Base-by-base conservation (phyloP, 2,888 invertebrate genomes). In the Gymnocheta viridis region DNA sequence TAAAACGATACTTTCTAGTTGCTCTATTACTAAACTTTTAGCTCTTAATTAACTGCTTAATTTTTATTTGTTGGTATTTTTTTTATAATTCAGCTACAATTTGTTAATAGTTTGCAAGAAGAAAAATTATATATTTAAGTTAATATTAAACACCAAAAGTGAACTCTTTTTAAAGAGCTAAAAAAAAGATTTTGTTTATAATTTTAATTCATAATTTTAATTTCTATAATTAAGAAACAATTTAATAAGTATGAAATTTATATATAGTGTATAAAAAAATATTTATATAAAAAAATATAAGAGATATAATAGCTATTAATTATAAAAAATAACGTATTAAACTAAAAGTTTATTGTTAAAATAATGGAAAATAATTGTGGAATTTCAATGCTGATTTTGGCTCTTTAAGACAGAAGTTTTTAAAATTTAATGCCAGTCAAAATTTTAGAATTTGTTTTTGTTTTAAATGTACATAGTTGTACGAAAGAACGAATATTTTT, bases 81-180 rank as follows among this genome's bases (percentile, higher is more conserved):
- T 0, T 35, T 72, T 56, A 24, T 29, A 22, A 32, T 56, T 66
- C 9, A 49, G 70, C 62, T 79, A 70, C 56, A 79, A 70, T 64
- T 70, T 60, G 49, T 60, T 69, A 58, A 49, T 29, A 35, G 17
- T 58, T 67, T 58, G 38, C 29, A 9, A 22, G 32, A 60, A 35
- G 51, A 22, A 72, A 32, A 5, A 24, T 17, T 24, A 49, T 22
- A 27, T 38, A 35, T 44, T 35, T 66, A 41, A 64, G 17, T 60
- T 64, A 54, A 54, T 44, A 7, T 66, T 73, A 60, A 51, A 44
- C 32, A 74, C 80, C 73, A 73, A 80, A 81, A 67, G 74, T 69
- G 74, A 74, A 62, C 38, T 74, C 60, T 64, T 72, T 44, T 17
- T 17, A 64, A 24, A 47, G 35, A 56, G 47, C 32, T 49, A 24